A percentile compares a stretch with the other conserved stretches of the same genome.
Conservation (phyloP, 2,113 vertebrate genomes). For the Neomonachus schauinslandi region DNA sequence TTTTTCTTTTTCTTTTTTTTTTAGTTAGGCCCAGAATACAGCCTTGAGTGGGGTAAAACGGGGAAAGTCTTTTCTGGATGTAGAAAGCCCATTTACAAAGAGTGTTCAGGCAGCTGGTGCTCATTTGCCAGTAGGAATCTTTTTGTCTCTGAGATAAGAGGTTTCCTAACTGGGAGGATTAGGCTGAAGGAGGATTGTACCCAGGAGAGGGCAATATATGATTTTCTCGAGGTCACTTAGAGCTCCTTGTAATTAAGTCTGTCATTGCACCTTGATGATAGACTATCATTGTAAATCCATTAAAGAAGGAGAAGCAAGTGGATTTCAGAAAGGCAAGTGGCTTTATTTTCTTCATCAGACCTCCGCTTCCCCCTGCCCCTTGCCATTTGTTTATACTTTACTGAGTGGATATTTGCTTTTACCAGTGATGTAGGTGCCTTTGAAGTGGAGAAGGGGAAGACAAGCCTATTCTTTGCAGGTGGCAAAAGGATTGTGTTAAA, state of each 20-base stretch:
- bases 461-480: slow-evolving; percentile 29
- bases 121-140: slow-evolving; percentile 10
- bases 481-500: slow-evolving; percentile 44
- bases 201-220: slow-evolving; percentile 11
- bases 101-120: background rate
- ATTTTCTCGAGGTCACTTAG: slow-evolving; percentile 59
- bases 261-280: slow-evolving; percentile 60
- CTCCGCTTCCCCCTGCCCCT: background rate
- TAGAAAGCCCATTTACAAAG: background rate
- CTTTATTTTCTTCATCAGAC: slow-evolving; percentile 54
- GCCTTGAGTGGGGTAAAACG: background rate
- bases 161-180: slow-evolving; percentile 50
- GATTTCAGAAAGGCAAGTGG: slow-evolving; percentile 56
- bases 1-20: background rate
- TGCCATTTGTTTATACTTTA: slow-evolving; percentile 57
- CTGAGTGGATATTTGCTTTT: slow-evolving; percentile 53
- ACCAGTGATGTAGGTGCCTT: background rate
- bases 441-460: slow-evolving; percentile 33
- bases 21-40: background rate
- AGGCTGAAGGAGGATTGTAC: slow-evolving; percentile 1
- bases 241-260: slow-evolving; percentile 42
- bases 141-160: slow-evolving; percentile 68
- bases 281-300: slow-evolving; percentile 60
- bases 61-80: slow-evolving; percentile 18
- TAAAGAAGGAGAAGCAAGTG: slow-evolving; percentile 52